These are phyloP conservation scores for Drosophila nikananu DNA, from an alignment of 1,140 invertebrate species.

Conservation along the genomic window DNA sequence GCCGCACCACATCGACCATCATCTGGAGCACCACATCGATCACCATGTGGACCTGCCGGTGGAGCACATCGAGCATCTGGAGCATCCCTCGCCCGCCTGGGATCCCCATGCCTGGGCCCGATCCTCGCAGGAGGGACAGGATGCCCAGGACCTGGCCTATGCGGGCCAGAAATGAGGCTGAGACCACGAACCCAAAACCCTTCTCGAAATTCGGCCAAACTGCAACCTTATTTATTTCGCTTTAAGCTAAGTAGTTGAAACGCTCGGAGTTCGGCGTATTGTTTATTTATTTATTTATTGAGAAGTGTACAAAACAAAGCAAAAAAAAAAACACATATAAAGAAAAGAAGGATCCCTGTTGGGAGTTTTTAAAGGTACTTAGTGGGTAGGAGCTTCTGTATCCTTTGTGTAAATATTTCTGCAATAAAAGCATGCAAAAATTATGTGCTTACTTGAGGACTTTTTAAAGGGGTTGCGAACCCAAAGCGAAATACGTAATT, in stretches of 20 bases:
- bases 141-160: conserved; percentile 89
- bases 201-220: conserved; percentile 37
- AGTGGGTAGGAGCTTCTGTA: conserved; percentile 10
- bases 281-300: conserved; percentile 78
- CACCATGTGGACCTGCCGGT: conserved; percentile 76
- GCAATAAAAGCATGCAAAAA: conserved; percentile 66
- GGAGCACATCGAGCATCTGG: conserved; percentile 82
- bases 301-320: conserved; percentile 68
- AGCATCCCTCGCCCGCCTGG: conserved; percentile 87
- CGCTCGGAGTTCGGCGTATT: conserved; percentile 42
- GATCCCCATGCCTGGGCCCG: conserved; percentile 86
- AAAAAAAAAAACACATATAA: conserved; percentile 31
- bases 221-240: conserved; percentile 67
- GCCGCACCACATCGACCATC: conserved; percentile 88
- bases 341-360: conserved; percentile 29
- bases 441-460: conserved; percentile 61
- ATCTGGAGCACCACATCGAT: conserved; percentile 77
- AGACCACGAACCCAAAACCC: conserved; percentile 10
- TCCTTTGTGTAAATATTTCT: conserved; percentile 70
- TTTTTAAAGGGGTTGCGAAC: conserved; percentile 3
- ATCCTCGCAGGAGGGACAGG: conserved; percentile 83
- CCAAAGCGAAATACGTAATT: conserved; percentile 43
- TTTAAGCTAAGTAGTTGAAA: conserved; percentile 69
- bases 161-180: conserved; percentile 86
- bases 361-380: conserved; percentile 40